phyloP scores from a whole-genome alignment of 2,888 invertebrate species.

The Drosophila dives region DNA sequence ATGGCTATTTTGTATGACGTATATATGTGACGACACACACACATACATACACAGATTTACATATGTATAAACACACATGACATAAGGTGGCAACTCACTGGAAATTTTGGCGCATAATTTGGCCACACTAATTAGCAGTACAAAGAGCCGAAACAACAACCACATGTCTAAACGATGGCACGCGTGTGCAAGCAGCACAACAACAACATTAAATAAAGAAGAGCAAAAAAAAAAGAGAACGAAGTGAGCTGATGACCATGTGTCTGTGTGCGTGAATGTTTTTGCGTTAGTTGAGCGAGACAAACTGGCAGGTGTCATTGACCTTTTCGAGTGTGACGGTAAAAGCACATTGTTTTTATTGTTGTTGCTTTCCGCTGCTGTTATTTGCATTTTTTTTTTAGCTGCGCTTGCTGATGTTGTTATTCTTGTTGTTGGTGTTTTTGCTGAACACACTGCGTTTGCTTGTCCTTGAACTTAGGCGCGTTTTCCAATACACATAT shows the following conservation, averaged over 20 bases:
- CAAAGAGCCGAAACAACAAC: conserved; percentile 49
- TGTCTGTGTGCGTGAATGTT: conserved; percentile 29
- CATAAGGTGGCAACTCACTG: conserved; percentile 55
- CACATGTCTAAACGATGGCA: conserved; percentile 68
- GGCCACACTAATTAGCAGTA: conserved; percentile 75
- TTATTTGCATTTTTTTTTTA: conserved; percentile 51
- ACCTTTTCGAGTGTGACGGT: conserved; percentile 73
- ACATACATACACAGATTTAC: conserved; percentile 17
- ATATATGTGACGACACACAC: conserved; percentile 49
- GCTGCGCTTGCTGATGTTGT: conserved; percentile 55
- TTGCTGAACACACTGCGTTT: conserved; percentile 43
- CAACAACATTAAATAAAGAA: conserved; percentile 26
- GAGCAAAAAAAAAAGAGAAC: conserved; percentile 41
- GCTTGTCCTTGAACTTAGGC: conserved; percentile 78
- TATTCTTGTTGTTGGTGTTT: conserved; percentile 33
- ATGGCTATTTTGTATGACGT: conserved; percentile 74
- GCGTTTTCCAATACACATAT: conserved; percentile 70
- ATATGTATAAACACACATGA: conserved; percentile 9
- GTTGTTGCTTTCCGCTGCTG: conserved; percentile 47
- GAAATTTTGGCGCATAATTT: conserved; percentile 73
- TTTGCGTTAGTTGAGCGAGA: conserved; percentile 60
- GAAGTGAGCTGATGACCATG: conserved; percentile 59
- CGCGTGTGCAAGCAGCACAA: conserved; percentile 52
- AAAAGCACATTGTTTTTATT: conserved; percentile 56
- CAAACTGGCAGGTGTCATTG: conserved; percentile 79